Base-by-base conservation (phyloP, 2,797 vertebrate species). In the Ciconia nigra region DNA sequence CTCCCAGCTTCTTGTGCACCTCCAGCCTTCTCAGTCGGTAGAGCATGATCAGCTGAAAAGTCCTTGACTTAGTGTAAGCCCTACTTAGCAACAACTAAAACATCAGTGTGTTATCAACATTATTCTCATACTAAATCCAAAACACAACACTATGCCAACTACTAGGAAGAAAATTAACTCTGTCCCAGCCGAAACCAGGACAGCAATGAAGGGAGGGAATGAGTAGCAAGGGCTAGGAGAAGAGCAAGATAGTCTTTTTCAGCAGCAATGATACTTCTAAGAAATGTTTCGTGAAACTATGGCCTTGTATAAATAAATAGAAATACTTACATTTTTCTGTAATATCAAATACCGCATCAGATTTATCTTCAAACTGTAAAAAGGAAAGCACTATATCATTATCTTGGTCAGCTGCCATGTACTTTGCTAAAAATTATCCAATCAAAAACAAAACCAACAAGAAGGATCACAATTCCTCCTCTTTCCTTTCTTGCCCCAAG, bases 271-370 rank as follows among this genome's bases (percentile, higher is more conserved):
- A 80, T 22, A 83, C 82, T 74, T 91, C 52, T 88, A 86, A 83
- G 82, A 74, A 77, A 70, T 13, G 49, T 28, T 77, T 81, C 57
- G 84, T 47, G 73, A 76, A 91, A 86, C 44, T 79, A 88, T 25
- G 62, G 47, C 65, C 89, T 94, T 85, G 78, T 15, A 58, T 59
- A 91, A 93, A 91, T 66, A 95, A 97, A 97, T 6, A 95, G 74
- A 87, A 77, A 90, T 97, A 98, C 98, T 98, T 98, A 98, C 98
- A 98, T 98, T 98, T 98, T 93, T 98, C 98, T 98, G 98, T 91
- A 97, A 98, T 97, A 97, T 97, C 98, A 98, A 98, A 98, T 95
- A 98, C 97, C 28, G 96, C 97, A 97, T 97, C 98, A 97, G 97
- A 96, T 97, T 98, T 98, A 96, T 98, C 97, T 97, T 98, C 98